Percentiles rank a stretch among this genome's conserved stretches.
These are phyloP conservation scores for Astyanax mexicanus DNA, from an alignment of 2,797 vertebrate species.

Conservation along the genomic window DNA sequence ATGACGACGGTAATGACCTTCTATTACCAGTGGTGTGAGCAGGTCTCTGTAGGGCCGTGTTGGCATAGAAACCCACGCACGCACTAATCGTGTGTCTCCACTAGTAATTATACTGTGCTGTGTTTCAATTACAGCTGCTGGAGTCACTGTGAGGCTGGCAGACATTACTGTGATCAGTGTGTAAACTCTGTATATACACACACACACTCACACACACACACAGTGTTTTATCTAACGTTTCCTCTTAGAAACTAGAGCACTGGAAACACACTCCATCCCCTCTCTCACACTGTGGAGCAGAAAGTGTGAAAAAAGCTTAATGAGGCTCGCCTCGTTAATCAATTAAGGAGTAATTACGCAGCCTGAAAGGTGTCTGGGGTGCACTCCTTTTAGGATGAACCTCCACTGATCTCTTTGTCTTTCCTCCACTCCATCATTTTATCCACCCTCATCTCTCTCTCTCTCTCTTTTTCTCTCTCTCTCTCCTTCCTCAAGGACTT, in stretches of 20 bases:
- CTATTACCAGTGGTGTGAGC: conserved; percentile 40
- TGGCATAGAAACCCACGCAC: conserved; percentile 47
- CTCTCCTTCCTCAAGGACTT: conserved; percentile 43
- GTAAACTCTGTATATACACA: not conserved
- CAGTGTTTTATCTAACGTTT: not conserved
- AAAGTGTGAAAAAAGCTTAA: conserved; percentile 69
- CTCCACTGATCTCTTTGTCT: conserved; percentile 63
- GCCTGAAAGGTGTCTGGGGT: conserved; percentile 67
- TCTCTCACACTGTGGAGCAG: conserved; percentile 57
- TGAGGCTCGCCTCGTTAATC: conserved; percentile 70
- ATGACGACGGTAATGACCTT: conserved; percentile 45
- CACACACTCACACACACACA: too few relatives aligned
- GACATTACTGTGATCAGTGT: conserved; percentile 7
- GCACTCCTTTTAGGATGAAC: conserved; percentile 51
- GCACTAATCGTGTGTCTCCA: conserved; percentile 75
- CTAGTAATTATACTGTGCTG: conserved; percentile 77
- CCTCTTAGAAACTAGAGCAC: not conserved
- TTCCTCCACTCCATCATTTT: not conserved
- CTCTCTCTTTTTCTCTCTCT: too few relatives aligned
- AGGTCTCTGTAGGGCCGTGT: conserved; percentile 34
- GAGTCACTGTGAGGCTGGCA: conserved; percentile 66
- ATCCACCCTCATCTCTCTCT: conserved; percentile 6
- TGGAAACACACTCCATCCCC: conserved; percentile 16
- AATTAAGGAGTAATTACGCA: conserved; percentile 72
- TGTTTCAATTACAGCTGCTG: conserved; percentile 76